phyloP scores from a whole-genome alignment of 1,140 invertebrate genomes.

The Aphaenogaster ashmeadi region DNA sequence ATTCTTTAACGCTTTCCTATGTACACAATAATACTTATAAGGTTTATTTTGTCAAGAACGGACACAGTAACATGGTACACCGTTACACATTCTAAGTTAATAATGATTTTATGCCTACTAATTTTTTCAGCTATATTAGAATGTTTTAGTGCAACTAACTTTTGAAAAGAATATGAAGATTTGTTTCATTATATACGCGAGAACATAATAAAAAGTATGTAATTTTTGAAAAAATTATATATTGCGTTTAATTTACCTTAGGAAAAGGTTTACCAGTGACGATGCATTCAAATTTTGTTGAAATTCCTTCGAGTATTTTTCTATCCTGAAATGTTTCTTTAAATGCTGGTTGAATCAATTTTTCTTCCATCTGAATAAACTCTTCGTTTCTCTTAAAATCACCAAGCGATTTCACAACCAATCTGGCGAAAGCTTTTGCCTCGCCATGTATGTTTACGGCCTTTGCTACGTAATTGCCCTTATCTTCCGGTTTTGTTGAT shows the following conservation, averaged over 20 bases:
- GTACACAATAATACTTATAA: background rate
- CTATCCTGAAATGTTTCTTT: conserved; percentile 90
- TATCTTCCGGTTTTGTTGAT: conserved; percentile 89
- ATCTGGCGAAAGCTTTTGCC: conserved; percentile 93
- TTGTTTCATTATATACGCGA: background rate
- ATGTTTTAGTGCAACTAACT: background rate
- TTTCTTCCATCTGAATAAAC: conserved; percentile 88
- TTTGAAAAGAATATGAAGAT: background rate
- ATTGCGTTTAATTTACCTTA: conserved; percentile 87
- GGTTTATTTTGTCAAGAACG: background rate
- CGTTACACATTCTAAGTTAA: background rate
- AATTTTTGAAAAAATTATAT: background rate
- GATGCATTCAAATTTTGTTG: conserved; percentile 91
- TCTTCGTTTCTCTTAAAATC: conserved; percentile 83
- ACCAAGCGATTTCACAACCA: conserved; percentile 90
- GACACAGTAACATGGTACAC: background rate
- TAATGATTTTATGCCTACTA: background rate
- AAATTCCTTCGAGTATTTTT: conserved; percentile 86
- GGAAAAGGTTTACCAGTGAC: conserved; percentile 91
- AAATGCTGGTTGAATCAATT: conserved; percentile 89
- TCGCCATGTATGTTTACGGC: conserved; percentile 92
- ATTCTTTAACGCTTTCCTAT: background rate
- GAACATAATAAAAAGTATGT: background rate
- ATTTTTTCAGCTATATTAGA: background rate
- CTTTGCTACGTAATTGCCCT: conserved; percentile 93